Evolutionary conservation across 2,888 invertebrate genomes (phyloP), one percentile per base, ranked within the genome.

Genomic region (Proisotoma minuta): DNA sequence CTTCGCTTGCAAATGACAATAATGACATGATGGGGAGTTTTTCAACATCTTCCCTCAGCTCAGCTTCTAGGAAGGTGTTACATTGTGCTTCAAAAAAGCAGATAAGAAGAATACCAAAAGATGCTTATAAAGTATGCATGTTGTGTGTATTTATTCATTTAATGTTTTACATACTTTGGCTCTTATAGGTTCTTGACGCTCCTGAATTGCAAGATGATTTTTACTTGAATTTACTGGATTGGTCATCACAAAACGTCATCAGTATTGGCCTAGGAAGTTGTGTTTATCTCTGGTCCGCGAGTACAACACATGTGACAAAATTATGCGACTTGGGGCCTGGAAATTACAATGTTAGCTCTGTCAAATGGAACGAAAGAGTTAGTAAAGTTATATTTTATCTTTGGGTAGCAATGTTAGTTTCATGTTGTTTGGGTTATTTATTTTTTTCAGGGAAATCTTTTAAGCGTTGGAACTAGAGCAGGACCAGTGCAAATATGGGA

Each of bases 401-500:
- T 22, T 40, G 5, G 15, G 20, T 3, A 53, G 8, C 8, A 8
- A 10, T 15, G 12, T 8, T n/a, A n/a, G n/a, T n/a, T n/a, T n/a
- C n/a, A n/a, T n/a, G n/a, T n/a, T n/a, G n/a, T n/a, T 27, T 3
- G 3, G 20, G 48, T 15, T 26, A 12, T 51, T 47, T 28, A 27
- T 27, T 23, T 47, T 49, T 63, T 48, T 24, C 62, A 82, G 80
- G 98, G 97, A 10, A 91, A 95, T 77, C 82, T 90, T 52, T 92
- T 99, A 4, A 96, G 98, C 0, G 96, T 99, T 43, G 99, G 99
- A 26, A 98, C 98, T 15, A 91, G 96, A 81, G 89, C 91, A 76
- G 97, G 98, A 57, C 89, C 90, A 75, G 91, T 97, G 58, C 95
- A 97, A 75, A 92, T 98, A 15, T 98, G 97, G 97, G 98, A 98